Base-by-base conservation (phyloP, 2,888 invertebrate genomes). In the Chaetogeoica ovagalla region DNA sequence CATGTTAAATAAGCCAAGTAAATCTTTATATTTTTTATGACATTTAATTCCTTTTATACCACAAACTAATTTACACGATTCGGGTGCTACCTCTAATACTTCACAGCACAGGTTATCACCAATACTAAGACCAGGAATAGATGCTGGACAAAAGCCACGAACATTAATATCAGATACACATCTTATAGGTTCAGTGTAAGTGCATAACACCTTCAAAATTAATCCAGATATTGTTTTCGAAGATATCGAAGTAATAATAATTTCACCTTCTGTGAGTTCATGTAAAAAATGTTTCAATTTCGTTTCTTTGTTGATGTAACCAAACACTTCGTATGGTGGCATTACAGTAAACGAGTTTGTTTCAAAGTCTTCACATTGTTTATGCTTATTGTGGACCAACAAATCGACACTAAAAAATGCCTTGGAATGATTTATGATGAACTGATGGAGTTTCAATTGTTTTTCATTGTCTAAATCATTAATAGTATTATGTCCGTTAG, bases 261-360 rank as follows among this genome's bases (percentile, higher is more conserved):
- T 89, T 87, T 94, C 92, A 62, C 94, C 94, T 55, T 82, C 81
- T 59, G 82, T 82, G 55, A 84, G 88, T 88, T 94, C 95, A 89
- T 93, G 91, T 88, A 92, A 91, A 86, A 96, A 94, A 87, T 94
- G 92, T 82, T 92, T 90, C 82, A 92, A 88, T 83, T 94, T 89
- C 81, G 92, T 92, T 23, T 90, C 89, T 84, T 93, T 92, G 84
- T 95, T 94, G 84, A 93, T 91, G 85, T 90, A 91, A 84, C 94
- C 89, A 86, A 94, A 96, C 75, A 91, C 91, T 87, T 96, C 96
- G 86, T 94, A 91, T 0, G 96, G 94, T 82, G 96, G 95, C 89
- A 94, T 91, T 83, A 93, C 89, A 30, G 93, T 94, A 89, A 82
- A 84, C 43, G 79, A 79, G 13, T 79, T 71, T 15, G 52, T 39